Percentiles rank a stretch among this genome's conserved stretches.
phyloP scores from a whole-genome alignment of 2,113 vertebrate species.

The Albula goreensis region DNA sequence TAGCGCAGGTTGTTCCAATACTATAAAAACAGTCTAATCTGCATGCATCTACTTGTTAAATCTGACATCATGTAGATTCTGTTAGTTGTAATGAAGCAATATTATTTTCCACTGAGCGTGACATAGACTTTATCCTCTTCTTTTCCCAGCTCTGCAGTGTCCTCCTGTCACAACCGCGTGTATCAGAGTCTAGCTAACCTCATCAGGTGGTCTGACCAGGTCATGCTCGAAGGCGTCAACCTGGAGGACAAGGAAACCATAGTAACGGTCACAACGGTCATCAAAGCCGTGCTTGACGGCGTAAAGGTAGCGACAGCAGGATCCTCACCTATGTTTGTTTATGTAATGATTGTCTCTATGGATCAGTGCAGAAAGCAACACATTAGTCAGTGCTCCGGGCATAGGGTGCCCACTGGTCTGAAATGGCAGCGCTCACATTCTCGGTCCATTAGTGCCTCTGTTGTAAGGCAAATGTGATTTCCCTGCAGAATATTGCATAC shows the following conservation, averaged over 20 bases:
- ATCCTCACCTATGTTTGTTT: neutral
- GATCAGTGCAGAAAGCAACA: neutral
- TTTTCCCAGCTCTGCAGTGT: constrained; percentile 82
- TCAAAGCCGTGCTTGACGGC: constrained; percentile 95
- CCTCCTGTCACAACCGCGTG: constrained; percentile 92
- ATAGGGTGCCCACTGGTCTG: neutral
- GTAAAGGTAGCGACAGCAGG: constrained; percentile 81
- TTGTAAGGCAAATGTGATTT: neutral
- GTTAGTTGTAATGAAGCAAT: neutral
- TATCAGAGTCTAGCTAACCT: constrained; percentile 97
- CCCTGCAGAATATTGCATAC: no score
- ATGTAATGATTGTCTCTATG: no score
- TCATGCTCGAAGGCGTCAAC: constrained; percentile 94
- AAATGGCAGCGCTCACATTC: neutral
- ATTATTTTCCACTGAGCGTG: neutral
- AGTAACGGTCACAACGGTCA: constrained; percentile 85
- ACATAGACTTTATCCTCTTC: neutral
- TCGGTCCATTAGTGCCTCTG: neutral
- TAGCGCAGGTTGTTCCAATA: neutral
- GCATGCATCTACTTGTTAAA: neutral
- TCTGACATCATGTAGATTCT: neutral
- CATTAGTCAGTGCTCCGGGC: neutral
- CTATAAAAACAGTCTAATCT: no score
- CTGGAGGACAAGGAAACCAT: constrained; percentile 93
- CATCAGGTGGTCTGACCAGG: constrained; percentile 96